phyloP scores from a whole-genome alignment of 2,797 vertebrate genomes.

The Neopelma chrysocephalum region DNA sequence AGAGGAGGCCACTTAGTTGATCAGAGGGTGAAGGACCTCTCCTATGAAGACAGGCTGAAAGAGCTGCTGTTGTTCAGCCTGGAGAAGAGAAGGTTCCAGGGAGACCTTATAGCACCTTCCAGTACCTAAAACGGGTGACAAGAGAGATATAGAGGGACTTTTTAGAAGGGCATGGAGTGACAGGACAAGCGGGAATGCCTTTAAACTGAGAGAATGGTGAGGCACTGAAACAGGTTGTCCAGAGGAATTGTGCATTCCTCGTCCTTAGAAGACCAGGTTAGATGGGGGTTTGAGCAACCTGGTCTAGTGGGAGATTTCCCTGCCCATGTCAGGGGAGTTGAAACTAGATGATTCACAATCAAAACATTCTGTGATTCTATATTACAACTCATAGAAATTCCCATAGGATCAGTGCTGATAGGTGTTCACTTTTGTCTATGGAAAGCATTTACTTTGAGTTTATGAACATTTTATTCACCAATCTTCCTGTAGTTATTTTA shows the following conservation, averaged over 20 bases:
- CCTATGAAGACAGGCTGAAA: neutral
- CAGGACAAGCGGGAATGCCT: neutral
- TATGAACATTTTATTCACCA: neutral
- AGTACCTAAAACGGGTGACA: neutral
- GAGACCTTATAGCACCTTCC: neutral
- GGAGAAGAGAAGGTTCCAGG: neutral
- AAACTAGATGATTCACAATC: neutral
- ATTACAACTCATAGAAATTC: neutral
- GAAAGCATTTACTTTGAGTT: neutral
- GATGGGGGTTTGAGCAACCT: neutral
- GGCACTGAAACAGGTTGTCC: neutral
- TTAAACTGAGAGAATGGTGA: neutral
- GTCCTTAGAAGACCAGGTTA: neutral
- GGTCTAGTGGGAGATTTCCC: neutral
- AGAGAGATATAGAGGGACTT: neutral
- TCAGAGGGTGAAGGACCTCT: neutral
- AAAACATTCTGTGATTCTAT: neutral
- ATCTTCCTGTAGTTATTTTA: neutral
- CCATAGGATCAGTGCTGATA: neutral
- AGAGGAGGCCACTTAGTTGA: neutral
- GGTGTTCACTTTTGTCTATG: neutral
- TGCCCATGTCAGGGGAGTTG: neutral
- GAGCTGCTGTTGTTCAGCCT: neutral
- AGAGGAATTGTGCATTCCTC: neutral
- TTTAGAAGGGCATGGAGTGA: neutral